Evolutionary conservation across 53 echinoderm and acorn worm genomes (phyloP).

Genomic region (Actinopyga echinites): DNA sequence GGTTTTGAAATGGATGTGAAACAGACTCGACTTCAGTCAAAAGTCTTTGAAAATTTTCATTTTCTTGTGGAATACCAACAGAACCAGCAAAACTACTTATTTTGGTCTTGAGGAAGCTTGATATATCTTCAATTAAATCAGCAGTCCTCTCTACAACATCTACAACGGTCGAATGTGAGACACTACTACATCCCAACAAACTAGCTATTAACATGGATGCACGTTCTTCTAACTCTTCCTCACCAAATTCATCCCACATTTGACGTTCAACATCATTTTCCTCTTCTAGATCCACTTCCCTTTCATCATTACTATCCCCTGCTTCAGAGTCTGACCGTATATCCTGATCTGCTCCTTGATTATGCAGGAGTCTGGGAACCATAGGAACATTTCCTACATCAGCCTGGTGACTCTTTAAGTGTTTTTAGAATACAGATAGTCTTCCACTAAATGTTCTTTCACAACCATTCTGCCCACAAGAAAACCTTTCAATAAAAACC

Average conservation of each 20-base stretch:
- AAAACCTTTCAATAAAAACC: conserved; percentile 1
- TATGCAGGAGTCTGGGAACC: too few relatives aligned
- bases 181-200: conserved; percentile 39
- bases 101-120: conserved; percentile 36
- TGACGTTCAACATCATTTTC: not conserved
- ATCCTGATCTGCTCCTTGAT: too few relatives aligned
- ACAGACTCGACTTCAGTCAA: conserved; percentile 21
- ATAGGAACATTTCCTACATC: not conserved
- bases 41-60: conserved; percentile 32
- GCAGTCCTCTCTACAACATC: conserved; percentile 37
- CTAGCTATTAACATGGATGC: conserved; percentile 41
- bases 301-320: not conserved
- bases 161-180: conserved; percentile 37
- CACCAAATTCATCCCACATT: conserved; percentile 53
- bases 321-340: not conserved
- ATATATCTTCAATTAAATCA: conserved; percentile 45
- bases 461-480: conserved; percentile 31
- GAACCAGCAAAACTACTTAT: conserved; percentile 43
- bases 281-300: not conserved
- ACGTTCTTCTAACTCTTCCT: conserved; percentile 20
- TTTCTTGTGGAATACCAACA: conserved; percentile 16
- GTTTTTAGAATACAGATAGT: not conserved
- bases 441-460: conserved; percentile 27
- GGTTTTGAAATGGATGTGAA: conserved; percentile 52
- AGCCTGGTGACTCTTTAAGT: not conserved